These are phyloP conservation scores for Monochamus saltuarius DNA, from an alignment of 1,140 invertebrate genomes.

Conservation along the genomic window DNA sequence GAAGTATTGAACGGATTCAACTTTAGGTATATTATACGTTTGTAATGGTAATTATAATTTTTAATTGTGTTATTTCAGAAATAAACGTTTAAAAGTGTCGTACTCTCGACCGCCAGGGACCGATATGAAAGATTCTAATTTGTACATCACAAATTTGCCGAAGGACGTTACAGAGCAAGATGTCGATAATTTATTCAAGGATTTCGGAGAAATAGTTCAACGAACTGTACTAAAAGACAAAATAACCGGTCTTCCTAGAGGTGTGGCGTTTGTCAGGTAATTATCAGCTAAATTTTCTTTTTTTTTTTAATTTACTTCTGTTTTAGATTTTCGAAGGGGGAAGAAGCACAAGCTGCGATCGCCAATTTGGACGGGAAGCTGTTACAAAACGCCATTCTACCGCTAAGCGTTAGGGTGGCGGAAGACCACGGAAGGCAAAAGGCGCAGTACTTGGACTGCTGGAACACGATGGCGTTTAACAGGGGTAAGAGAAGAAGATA, in stretches of 20 bases:
- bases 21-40: conserved; percentile 38
- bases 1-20: conserved; percentile 80
- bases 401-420: conserved; percentile 79
- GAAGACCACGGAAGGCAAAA: conserved; percentile 93
- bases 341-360: conserved; percentile 88
- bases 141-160: conserved; percentile 91
- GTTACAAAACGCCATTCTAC: conserved; percentile 79
- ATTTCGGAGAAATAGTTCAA: conserved; percentile 87
- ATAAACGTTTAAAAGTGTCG: conserved; percentile 72
- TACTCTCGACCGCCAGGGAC: conserved; percentile 89
- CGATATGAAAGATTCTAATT: conserved; percentile 92
- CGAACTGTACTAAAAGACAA: conserved; percentile 87
- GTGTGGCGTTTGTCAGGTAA: conserved; percentile 91
- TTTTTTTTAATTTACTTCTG: conserved; percentile 9
- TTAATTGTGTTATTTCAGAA: conserved; percentile 32
- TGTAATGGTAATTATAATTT: neutral
- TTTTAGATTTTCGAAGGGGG: conserved; percentile 72
- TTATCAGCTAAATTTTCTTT: conserved; percentile 20
- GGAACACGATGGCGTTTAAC: conserved; percentile 35
- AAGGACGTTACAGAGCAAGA: conserved; percentile 79
- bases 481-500: conserved; percentile 45
- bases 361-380: conserved; percentile 79
- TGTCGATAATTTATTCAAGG: conserved; percentile 80
- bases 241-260: conserved; percentile 78
- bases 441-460: conserved; percentile 55